Conservation (phyloP, 2,797 vertebrate genomes). For the Danio tinwini region DNA sequence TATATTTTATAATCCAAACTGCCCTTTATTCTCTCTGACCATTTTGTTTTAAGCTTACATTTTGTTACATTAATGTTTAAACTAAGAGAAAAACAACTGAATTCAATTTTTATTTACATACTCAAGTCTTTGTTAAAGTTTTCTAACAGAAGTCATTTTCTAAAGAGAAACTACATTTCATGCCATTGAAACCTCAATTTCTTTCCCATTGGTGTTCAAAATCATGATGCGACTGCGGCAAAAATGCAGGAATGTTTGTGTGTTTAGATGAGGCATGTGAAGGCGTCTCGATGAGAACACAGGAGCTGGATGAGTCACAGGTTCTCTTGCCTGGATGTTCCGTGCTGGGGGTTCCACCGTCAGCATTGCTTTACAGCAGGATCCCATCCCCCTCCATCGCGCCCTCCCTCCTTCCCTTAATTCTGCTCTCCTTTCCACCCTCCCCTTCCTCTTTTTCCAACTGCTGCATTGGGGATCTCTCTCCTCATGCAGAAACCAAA, state of each 20-base stretch:
- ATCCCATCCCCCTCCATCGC: constrained; percentile 47
- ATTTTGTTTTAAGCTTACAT: neutral
- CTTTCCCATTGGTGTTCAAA: neutral
- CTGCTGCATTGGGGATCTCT: constrained; percentile 58
- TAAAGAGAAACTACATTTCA: too few species aligned
- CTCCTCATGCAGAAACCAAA: constrained; percentile 49
- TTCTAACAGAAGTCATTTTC: too few species aligned
- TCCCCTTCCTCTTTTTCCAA: constrained; percentile 37
- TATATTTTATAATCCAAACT: neutral
- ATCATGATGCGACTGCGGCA: neutral
- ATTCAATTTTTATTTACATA: too few species aligned
- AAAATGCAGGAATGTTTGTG: neutral
- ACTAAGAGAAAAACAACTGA: neutral
- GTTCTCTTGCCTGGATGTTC: constrained; percentile 53
- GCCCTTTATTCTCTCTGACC: neutral
- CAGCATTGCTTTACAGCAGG: constrained; percentile 51
- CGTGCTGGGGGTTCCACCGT: constrained; percentile 60
- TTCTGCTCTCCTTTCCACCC: constrained; percentile 8
- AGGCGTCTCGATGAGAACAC: constrained; percentile 31
- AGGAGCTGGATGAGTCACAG: constrained; percentile 59
- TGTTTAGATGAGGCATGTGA: constrained; percentile 20
- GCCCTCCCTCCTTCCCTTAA: constrained; percentile 18
- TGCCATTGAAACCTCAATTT: too few species aligned
- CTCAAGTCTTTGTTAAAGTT: too few species aligned
- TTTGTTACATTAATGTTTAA: neutral